phyloP scores from a whole-genome alignment of 1,140 invertebrate species.

The Mycetomoellerius zeteki region DNA sequence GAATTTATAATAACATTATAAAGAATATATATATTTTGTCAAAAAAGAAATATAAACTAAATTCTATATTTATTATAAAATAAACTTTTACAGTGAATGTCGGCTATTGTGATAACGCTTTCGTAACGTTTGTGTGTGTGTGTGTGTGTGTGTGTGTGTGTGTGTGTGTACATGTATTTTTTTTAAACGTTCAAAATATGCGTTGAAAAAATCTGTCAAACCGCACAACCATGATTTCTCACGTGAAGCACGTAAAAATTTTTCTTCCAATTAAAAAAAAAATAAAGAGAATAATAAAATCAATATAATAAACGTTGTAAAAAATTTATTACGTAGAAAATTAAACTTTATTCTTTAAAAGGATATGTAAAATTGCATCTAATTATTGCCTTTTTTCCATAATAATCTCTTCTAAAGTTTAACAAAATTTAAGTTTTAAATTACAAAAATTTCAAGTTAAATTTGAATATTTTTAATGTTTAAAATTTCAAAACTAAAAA shows the following conservation, averaged over 20 bases:
- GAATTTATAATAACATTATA: background rate
- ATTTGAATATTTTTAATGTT: background rate
- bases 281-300: slow-evolving; percentile 2
- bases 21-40: background rate
- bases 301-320: background rate
- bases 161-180: background rate
- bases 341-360: background rate
- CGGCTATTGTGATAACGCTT: background rate
- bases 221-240: background rate
- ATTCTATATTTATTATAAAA: slow-evolving; percentile 8
- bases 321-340: background rate
- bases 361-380: background rate
- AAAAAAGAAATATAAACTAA: slow-evolving; percentile 7
- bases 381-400: background rate
- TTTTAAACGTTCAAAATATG: background rate
- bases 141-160: no score
- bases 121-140: background rate
- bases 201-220: background rate
- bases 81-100: background rate
- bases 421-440: background rate
- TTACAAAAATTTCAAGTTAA: background rate
- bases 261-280: background rate
- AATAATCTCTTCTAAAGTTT: background rate
- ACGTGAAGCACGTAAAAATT: background rate
- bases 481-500: background rate